These are phyloP conservation scores for Pelvicachromis taeniatus DNA, from an alignment of 2,113 vertebrate species.

Conservation along the genomic window DNA sequence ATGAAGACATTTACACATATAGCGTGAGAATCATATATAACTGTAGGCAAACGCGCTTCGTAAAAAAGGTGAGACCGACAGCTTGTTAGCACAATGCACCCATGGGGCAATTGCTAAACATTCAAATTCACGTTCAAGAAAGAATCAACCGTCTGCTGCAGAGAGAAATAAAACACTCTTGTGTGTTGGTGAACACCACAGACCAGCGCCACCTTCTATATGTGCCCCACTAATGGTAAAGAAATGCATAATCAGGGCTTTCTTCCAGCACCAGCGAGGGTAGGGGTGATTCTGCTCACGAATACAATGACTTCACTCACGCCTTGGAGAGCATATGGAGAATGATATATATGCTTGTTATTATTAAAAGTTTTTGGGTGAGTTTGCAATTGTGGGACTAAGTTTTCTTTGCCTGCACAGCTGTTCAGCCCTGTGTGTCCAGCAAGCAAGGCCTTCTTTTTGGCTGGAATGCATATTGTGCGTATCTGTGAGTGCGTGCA, in stretches of 20 bases:
- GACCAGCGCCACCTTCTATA: background rate
- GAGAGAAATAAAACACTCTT: background rate
- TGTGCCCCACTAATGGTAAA: background rate
- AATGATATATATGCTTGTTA: constrained; percentile 13
- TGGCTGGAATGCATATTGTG: background rate
- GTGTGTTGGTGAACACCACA: background rate
- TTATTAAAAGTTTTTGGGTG: background rate
- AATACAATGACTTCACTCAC: background rate
- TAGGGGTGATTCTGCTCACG: background rate
- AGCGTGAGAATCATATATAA: background rate
- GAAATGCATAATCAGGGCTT: constrained; percentile 18
- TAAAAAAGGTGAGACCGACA: background rate
- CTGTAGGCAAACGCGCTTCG: background rate
- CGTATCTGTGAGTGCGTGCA: background rate
- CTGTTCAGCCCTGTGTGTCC: background rate
- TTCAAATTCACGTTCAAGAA: background rate
- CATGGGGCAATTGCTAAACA: background rate
- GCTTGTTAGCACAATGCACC: constrained; percentile 4
- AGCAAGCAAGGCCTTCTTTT: background rate
- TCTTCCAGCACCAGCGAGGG: background rate
- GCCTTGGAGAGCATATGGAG: background rate
- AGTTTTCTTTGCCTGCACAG: constrained; percentile 17
- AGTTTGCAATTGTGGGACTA: background rate
- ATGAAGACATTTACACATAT: constrained; percentile 7
- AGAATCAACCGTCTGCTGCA: background rate